Percentiles rank a stretch among this genome's conserved stretches.
Evolutionary conservation across 2,888 invertebrate genomes (phyloP).

Genomic region (Lycia hirtaria): DNA sequence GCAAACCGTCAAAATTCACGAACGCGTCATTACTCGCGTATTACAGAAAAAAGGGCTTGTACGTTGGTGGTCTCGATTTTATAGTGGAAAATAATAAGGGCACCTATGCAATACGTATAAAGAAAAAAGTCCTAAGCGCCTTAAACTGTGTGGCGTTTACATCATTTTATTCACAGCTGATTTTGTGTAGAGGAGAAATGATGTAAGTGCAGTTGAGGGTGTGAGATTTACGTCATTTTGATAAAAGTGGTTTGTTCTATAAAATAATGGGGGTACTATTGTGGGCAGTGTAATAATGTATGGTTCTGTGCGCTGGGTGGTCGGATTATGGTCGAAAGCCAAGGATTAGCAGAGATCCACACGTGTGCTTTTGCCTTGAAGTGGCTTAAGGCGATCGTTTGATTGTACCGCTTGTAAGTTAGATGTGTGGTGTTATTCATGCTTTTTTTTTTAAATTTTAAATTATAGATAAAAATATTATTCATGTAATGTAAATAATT

Average conservation of each 20-base stretch:
- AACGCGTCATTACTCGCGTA: conserved; percentile 78
- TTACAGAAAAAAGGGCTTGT: conserved; percentile 59
- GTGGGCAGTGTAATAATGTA: conserved; percentile 71
- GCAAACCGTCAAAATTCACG: conserved; percentile 77
- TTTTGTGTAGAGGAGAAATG: not conserved
- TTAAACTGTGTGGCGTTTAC: not conserved
- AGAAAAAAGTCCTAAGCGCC: conserved; percentile 7
- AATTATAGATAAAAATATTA: no score
- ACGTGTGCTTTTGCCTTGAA: conserved; percentile 74
- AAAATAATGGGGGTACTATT: conserved; percentile 78
- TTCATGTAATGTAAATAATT: no score
- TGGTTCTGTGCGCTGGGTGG: conserved; percentile 74
- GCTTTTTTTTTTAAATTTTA: conserved; percentile 11
- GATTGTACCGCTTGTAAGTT: conserved; percentile 59
- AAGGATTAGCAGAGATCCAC: conserved; percentile 79
- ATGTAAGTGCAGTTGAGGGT: not conserved
- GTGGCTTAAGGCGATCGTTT: conserved; percentile 73
- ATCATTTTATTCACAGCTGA: not conserved
- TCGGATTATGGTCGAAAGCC: conserved; percentile 78
- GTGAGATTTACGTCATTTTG: conserved; percentile 1
- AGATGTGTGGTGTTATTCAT: conserved; percentile 17
- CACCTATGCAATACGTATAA: conserved; percentile 55
- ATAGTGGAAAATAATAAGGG: conserved; percentile 78
- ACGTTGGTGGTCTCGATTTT: conserved; percentile 80
- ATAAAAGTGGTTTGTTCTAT: conserved; percentile 58